phyloP scores from a whole-genome alignment of 2,888 invertebrate genomes.

The Boloria euphrosyne region DNA sequence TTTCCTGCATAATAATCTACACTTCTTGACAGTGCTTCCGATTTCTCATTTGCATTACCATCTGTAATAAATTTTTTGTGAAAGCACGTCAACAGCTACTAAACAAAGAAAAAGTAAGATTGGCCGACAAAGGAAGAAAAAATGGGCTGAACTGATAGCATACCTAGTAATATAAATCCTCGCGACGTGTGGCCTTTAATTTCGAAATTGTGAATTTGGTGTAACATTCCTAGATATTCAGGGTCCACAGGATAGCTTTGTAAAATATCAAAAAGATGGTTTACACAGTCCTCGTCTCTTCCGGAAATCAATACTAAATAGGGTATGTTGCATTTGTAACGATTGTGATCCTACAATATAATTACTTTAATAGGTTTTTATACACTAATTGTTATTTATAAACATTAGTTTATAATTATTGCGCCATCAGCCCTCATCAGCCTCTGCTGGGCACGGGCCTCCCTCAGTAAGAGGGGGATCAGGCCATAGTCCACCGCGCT shows the following conservation, averaged over 20 bases:
- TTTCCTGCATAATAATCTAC: conserved; percentile 53
- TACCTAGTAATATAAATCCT: conserved; percentile 10
- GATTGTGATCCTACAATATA: conserved; percentile 48
- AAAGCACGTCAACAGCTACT: no score
- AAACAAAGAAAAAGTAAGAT: no score
- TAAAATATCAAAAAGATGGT: conserved; percentile 57
- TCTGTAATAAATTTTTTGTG: neutral
- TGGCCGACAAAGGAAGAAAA: no score
- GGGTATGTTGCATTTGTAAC: conserved; percentile 60
- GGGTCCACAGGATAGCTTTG: conserved; percentile 63
- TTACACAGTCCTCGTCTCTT: conserved; percentile 74
- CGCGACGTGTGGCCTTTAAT: conserved; percentile 72
- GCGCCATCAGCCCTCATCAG: no score
- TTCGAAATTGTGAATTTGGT: conserved; percentile 70
- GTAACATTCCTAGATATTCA: conserved; percentile 75
- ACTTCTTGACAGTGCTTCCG: conserved; percentile 77
- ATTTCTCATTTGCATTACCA: neutral
- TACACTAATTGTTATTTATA: no score
- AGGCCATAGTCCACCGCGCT: no score
- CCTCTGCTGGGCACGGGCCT: no score
- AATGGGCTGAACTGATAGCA: no score
- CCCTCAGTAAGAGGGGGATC: no score
- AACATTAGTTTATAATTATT: no score
- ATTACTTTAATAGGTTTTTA: neutral
- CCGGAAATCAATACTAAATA: conserved; percentile 80